phyloP scores from a whole-genome alignment of 1,140 invertebrate genomes.

The Ostrea edulis region DNA sequence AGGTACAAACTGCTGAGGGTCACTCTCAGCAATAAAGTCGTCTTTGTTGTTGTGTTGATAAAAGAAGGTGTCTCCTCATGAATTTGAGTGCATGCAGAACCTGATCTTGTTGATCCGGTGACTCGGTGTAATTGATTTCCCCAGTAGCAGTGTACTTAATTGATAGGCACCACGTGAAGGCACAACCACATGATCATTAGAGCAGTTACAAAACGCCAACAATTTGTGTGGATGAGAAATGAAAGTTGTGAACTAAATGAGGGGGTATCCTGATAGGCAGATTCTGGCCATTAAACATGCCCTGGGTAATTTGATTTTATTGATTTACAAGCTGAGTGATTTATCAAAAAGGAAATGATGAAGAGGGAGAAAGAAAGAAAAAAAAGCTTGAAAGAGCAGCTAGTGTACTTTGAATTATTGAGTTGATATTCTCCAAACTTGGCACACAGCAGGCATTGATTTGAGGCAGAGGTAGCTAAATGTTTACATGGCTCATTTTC shows the following conservation, averaged over 20 bases:
- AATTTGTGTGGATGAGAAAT: background rate
- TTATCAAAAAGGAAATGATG: background rate
- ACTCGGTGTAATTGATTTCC: constrained; percentile 6
- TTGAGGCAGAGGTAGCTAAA: background rate
- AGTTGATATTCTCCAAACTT: constrained; percentile 13
- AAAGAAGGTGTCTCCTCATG: background rate
- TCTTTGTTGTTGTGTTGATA: background rate
- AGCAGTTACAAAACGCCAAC: background rate
- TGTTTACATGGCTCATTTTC: constrained; percentile 16
- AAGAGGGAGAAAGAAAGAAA: background rate
- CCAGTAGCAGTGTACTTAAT: constrained; percentile 13
- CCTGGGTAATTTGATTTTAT: background rate
- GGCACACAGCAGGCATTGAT: background rate
- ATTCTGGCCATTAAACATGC: background rate
- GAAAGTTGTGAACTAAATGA: background rate
- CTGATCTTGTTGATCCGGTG: background rate
- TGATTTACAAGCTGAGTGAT: background rate
- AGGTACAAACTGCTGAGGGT: background rate
- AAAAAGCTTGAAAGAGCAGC: too few species aligned
- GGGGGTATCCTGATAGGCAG: constrained; percentile 4
- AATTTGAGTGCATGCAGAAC: background rate
- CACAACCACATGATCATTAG: constrained; percentile 7
- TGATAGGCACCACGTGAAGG: background rate
- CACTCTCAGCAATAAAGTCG: background rate
- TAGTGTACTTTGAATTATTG: background rate